Evolutionary conservation across 2,113 vertebrate species (phyloP), one percentile per base, ranked within the genome.

Genomic region (Corythaixoides concolor): DNA sequence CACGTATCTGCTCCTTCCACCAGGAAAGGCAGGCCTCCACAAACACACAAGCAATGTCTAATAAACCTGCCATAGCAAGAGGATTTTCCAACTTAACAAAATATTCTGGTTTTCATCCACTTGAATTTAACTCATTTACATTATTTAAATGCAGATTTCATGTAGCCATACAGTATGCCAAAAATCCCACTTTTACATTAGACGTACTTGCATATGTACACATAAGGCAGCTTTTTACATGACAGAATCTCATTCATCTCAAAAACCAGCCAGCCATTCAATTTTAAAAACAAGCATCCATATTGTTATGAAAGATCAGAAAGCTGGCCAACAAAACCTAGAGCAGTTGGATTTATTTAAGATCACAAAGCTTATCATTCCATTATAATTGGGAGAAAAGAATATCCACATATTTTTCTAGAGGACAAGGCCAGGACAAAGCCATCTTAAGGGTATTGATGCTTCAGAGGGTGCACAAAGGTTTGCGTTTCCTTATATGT

Each of bases 351-450:
- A 79, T 70, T 79, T 79, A 45, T 69, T 90, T 87, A 67, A 90
- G 86, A 90, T 89, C 76, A 84, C 49, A 83, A 69, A 95, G 72
- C 59, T 94, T 92, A 95, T 75, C 6, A n/a, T 66, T 64, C 37
- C 53, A 75, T 63, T 87, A 20, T 47, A 76, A 83, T 1, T 45
- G 47, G 10, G 21, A 76, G 16, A 73, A 88, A 90, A 75, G 52
- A 82, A 95, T 91, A 87, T 26, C 56, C 37, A 33, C 3, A 0
- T 58, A 23, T 88, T 94, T 66, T 90, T 81, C 67, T 77, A 85
- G 43, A 68, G 64, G 45, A 85, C 43, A 66, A 70, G 52, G 66
- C 66, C 75, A 75, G 28, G 14, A 74, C 53, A 89, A 90, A 92
- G 60, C 58, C 56, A 87, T 75, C 52, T 37, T 37, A 70, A 47